phyloP scores from a whole-genome alignment of 1,140 invertebrate species.

The Rhyacophila brunnea region DNA sequence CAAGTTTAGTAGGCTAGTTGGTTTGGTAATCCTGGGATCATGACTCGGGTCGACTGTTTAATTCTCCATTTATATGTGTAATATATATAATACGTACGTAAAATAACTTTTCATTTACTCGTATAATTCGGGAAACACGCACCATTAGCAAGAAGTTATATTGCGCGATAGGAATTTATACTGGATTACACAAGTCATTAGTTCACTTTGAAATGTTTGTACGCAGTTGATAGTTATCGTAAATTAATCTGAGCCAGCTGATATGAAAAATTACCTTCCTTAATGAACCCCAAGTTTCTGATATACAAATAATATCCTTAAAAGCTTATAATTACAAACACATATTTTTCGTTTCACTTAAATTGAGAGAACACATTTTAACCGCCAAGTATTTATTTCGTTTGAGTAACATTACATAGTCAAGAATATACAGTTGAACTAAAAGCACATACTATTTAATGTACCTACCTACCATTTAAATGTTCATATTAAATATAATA shows the following conservation, averaged over 20 bases:
- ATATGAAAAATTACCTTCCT: slow-evolving; percentile 6
- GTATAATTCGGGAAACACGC: slow-evolving; percentile 28
- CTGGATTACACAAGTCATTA: slow-evolving; percentile 27
- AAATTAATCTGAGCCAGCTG: slow-evolving; percentile 11
- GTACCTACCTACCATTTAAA: too few species aligned
- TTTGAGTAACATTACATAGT: too few species aligned
- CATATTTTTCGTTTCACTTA: not conserved
- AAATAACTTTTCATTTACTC: slow-evolving; percentile 32
- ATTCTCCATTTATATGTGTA: slow-evolving; percentile 27
- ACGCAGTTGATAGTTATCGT: slow-evolving; percentile 21
- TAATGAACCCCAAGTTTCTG: slow-evolving; percentile 16
- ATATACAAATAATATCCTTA: slow-evolving; percentile 6
- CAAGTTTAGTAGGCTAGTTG: slow-evolving; percentile 30
- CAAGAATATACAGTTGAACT: too few species aligned
- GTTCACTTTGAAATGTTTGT: slow-evolving; percentile 7
- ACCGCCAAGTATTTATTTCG: too few species aligned
- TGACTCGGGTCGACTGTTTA: slow-evolving; percentile 27
- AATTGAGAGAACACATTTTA: too few species aligned
- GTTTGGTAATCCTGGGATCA: slow-evolving; percentile 30
- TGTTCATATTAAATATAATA: too few species aligned
- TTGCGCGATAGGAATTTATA: slow-evolving; percentile 14
- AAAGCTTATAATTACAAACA: not conserved
- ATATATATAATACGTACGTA: slow-evolving; percentile 16
- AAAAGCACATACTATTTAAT: too few species aligned
- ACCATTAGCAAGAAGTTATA: slow-evolving; percentile 22